Evolutionary conservation across 2,113 vertebrate species (phyloP).

Genomic region (Chrysochloris asiatica): DNA sequence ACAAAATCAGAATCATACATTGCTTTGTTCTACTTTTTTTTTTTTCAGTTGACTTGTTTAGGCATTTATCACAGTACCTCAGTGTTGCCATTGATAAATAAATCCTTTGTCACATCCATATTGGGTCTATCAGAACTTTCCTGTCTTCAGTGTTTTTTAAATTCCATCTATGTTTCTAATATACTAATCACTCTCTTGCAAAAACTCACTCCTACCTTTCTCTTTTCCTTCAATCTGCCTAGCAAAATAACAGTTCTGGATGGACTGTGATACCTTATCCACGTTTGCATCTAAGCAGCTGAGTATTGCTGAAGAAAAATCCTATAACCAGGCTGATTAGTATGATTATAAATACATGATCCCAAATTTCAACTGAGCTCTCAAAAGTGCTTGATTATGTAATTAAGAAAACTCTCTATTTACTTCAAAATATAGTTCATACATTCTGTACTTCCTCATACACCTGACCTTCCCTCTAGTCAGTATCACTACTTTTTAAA

Average conservation of each 20-base stretch:
- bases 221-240: background rate
- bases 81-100: background rate
- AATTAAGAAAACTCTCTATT: background rate
- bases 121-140: background rate
- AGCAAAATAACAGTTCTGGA: background rate
- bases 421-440: slow-evolving; percentile 5
- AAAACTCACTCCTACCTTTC: background rate
- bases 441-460: background rate
- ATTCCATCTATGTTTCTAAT: background rate
- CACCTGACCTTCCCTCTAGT: background rate
- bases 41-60: background rate
- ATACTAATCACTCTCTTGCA: background rate
- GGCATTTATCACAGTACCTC: background rate
- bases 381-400: slow-evolving; percentile 16
- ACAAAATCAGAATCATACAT: background rate
- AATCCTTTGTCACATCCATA: background rate
- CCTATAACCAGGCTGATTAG: background rate
- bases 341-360: background rate
- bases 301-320: background rate
- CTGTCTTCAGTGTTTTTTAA: background rate
- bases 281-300: background rate
- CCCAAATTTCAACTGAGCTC: background rate
- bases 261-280: background rate
- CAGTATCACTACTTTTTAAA: background rate
- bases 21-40: background rate